phyloP scores from a whole-genome alignment of 2,888 invertebrate genomes.

The Leptinotarsa tumamoca region DNA sequence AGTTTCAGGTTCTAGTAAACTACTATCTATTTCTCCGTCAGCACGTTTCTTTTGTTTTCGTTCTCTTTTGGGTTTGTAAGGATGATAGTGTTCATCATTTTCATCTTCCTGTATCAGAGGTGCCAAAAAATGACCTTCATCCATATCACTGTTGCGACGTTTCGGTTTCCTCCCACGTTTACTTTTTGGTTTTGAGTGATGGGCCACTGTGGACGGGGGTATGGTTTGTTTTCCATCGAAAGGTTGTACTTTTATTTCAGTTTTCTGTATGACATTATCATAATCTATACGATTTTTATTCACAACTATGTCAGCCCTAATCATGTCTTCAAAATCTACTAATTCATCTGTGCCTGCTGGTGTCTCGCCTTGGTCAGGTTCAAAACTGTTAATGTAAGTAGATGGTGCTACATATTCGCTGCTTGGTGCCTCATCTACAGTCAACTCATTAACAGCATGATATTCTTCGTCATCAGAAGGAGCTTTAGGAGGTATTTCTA shows the following conservation, averaged over 20 bases:
- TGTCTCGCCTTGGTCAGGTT: conserved; percentile 34
- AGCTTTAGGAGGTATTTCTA: conserved; percentile 42
- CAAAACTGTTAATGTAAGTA: conserved; percentile 34
- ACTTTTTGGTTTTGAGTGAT: conserved; percentile 30
- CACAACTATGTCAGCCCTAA: conserved; percentile 59
- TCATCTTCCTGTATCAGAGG: conserved; percentile 44
- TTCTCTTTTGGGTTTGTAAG: conserved; percentile 40
- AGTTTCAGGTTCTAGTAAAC: conserved; percentile 42
- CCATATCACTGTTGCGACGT: conserved; percentile 36
- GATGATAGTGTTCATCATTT: conserved; percentile 45
- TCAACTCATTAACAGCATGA: conserved; percentile 50
- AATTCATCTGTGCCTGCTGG: conserved; percentile 49
- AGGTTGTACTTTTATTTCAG: conserved; percentile 53
- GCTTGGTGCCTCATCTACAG: conserved; percentile 35
- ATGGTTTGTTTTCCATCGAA: conserved; percentile 25
- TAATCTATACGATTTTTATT: conserved; percentile 58
- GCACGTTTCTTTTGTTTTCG: conserved; percentile 43
- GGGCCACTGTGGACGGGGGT: background rate
- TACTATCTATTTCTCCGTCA: conserved; percentile 45
- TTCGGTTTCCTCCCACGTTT: conserved; percentile 44
- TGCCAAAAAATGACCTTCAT: conserved; percentile 42
- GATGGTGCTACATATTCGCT: conserved; percentile 31
- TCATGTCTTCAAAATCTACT: conserved; percentile 60
- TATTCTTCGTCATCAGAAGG: conserved; percentile 56
- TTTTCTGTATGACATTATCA: conserved; percentile 56